These are phyloP conservation scores for Emberiza fucata DNA, from an alignment of 2,113 vertebrate genomes.

Conservation along the genomic window DNA sequence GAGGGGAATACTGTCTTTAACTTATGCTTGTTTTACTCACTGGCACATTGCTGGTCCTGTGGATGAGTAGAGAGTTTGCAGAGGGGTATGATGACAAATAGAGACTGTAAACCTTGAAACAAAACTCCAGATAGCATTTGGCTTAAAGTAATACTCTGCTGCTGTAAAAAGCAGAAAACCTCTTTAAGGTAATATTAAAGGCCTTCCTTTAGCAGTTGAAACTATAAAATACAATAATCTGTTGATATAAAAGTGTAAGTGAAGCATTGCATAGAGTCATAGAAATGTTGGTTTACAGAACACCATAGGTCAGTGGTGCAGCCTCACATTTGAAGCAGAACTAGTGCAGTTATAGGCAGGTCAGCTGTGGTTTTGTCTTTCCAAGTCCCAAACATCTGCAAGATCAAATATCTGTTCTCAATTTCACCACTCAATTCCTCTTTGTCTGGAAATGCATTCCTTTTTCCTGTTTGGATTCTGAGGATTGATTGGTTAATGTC, in stretches of 20 bases:
- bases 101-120: background rate
- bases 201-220: background rate
- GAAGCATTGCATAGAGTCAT: background rate
- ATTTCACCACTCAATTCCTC: background rate
- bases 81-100: background rate
- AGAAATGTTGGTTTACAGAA: background rate
- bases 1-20: background rate
- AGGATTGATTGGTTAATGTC: background rate
- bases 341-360: background rate
- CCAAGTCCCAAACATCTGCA: background rate
- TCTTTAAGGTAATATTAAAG: background rate
- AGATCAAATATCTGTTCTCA: background rate
- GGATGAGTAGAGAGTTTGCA: background rate
- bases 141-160: background rate
- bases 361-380: background rate
- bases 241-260: background rate
- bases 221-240: background rate
- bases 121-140: background rate
- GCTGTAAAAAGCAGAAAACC: background rate
- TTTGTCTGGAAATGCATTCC: background rate
- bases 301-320: background rate
- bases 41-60: background rate
- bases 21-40: background rate
- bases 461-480: background rate
- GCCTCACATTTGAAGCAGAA: background rate